Base-by-base conservation (phyloP, 2,888 invertebrate species). In the Patella depressa region DNA sequence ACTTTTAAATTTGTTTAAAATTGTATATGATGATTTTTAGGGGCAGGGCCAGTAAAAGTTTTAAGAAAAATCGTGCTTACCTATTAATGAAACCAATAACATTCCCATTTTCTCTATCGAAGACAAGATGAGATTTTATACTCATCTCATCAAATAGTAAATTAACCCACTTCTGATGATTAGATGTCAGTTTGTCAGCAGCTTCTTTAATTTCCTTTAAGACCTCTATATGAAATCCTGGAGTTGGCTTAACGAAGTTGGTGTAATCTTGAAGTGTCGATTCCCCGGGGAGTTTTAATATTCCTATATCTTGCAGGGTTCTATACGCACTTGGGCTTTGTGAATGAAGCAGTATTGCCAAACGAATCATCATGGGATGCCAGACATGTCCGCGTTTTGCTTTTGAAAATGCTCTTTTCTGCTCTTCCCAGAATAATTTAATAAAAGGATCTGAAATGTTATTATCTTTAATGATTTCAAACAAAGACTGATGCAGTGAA, bases 351-450 rank as follows among this genome's bases (percentile, higher is more conserved):
- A 57, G n/a, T 57, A 57, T 57, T 57, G 57, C 57, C 57, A 57
- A 15, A 15, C 57, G 15, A n/a, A 57, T n/a, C 57, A 15, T 57
- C 57, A 57, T 57, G 2, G 17, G 57, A 57, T 57, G 57, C 17
- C 57, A 57, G 0, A 15, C n/a, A 15, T 57, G 57, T 17, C 57
- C 57, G 15, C n/a, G 57, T 5, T 57, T n/a, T 57, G 57, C 57
- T 7, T 7, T 57, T 17, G 17, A 5, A n/a, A 57, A 57, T 15
- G 57, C 57, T 17, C 4, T 17, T 57, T 57, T 57, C 57, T 57
- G 57, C n/a, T 57, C 57, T n/a, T 57, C n/a, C 57, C 57, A 57
- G n/a, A 57, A 57, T 57, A 57, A 57, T n/a, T 57, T n/a, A 57
- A 57, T 57, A 57, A 57, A 57, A 15, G 57, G 57, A 57, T 57